Evolutionary conservation across 2,888 invertebrate species (phyloP), one percentile per base, ranked within the genome.

Genomic region (Ectemnius cavifrons): DNA sequence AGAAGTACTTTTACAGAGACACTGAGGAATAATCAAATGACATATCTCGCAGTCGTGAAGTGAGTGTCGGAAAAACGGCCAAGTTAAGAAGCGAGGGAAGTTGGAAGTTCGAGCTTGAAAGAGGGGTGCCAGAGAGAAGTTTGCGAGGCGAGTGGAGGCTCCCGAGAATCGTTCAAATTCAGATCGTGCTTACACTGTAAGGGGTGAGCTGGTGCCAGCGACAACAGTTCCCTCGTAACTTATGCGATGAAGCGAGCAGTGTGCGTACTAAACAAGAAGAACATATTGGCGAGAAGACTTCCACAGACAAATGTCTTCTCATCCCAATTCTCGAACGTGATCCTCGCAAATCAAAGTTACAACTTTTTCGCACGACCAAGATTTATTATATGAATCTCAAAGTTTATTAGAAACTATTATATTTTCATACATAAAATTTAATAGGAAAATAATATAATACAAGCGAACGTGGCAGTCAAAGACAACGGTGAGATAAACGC

Each of bases 141-240:
- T 73, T 28, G 73, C 37, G 45, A 27, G 28, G 47, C 11, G 61
- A 37, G 37, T 23, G 23, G 37, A 37, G 68, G 37, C 46, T 61
- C 20, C 11, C 14, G 56, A 6, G 68, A 64, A 73, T 68, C 63
- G 57, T 73, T 73, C 72, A 61, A 73, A 73, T 67, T 73, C 72
- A 59, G 61, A 66, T 70, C 66, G 63, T 59, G 63, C 28, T 49
- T 58, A 28, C 52, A 46, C 6, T 58, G n/a, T 13, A 23, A 23
- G 3, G 23, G 23, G 23, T 23, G 63, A 27, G 52, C 1, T 14
- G 37, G 37, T 1, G 47, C 45, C 18, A 28, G 27, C 4, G 63
- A 13, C 27, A 63, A 37, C 65, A 73, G 18, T 73, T 73, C 16
- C 8, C 6, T 16, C 63, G 18, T 70, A 70, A 73, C 70, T 73